These are phyloP conservation scores for Lingula anatina DNA, from an alignment of 2,888 invertebrate species.

Conservation along the genomic window DNA sequence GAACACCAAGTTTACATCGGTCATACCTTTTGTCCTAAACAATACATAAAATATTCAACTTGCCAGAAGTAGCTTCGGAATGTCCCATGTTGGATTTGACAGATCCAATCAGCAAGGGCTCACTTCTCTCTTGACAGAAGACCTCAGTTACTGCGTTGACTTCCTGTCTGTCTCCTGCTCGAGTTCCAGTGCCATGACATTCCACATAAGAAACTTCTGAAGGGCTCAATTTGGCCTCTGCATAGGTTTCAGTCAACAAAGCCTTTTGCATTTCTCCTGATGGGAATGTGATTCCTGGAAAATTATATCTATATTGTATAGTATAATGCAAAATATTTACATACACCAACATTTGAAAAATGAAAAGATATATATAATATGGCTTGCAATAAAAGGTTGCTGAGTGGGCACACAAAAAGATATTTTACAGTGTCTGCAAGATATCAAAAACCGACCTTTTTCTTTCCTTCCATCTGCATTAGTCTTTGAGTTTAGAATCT, in stretches of 20 bases:
- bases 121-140: slow-evolving; percentile 15
- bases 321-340: too few species aligned
- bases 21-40: slow-evolving; percentile 82
- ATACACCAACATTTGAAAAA: too few species aligned
- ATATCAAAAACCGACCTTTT: slow-evolving; percentile 67
- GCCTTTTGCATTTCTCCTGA: slow-evolving; percentile 62
- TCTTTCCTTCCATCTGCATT: slow-evolving; percentile 92
- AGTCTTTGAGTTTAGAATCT: slow-evolving; percentile 78
- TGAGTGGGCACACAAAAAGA: too few species aligned
- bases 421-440: too few species aligned
- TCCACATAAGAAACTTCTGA: slow-evolving; percentile 81
- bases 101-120: slow-evolving; percentile 81
- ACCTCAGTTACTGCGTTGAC: slow-evolving; percentile 80
- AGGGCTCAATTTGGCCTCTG: slow-evolving; percentile 73
- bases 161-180: slow-evolving; percentile 84
- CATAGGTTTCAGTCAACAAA: slow-evolving; percentile 68
- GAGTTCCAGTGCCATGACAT: slow-evolving; percentile 95
- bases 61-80: slow-evolving; percentile 68
- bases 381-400: too few species aligned
- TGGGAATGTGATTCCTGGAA: slow-evolving; percentile 55
- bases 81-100: slow-evolving; percentile 98
- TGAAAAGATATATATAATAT: too few species aligned
- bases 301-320: not conserved
- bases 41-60: slow-evolving; percentile 78
- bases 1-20: too few species aligned